A percentile compares a stretch with the other conserved stretches of the same genome.
phyloP scores from a whole-genome alignment of 2,113 vertebrate genomes.

The Asarcornis scutulata region DNA sequence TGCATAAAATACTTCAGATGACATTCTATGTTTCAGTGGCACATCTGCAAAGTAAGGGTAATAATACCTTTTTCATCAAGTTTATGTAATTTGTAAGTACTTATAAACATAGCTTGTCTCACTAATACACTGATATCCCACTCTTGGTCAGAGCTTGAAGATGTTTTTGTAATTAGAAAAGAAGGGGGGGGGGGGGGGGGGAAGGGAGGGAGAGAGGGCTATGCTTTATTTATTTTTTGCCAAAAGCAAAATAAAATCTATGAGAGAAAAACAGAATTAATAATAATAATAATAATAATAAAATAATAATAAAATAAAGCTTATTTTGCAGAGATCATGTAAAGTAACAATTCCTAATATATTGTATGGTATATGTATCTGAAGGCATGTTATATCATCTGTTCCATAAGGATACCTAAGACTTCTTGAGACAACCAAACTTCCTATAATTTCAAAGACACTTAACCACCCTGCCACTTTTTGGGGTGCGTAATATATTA shows the following conservation, averaged over 20 bases:
- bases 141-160: background rate
- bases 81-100: background rate
- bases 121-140: background rate
- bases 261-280: background rate
- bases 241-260: background rate
- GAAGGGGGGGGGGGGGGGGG: background rate
- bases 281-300: background rate
- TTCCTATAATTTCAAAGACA: background rate
- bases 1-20: background rate
- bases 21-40: background rate
- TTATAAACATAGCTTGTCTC: background rate
- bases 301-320: background rate
- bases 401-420: background rate
- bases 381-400: background rate
- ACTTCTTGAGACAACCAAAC: background rate
- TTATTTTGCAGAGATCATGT: background rate
- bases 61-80: background rate
- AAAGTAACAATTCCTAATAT: background rate
- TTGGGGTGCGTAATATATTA: background rate
- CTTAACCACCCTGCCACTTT: background rate
- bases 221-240: background rate
- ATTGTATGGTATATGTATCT: background rate
- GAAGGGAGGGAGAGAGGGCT: background rate
- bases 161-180: background rate
- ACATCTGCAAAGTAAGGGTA: background rate